Percentiles rank a stretch among this genome's conserved stretches.
Conservation (phyloP, 2,113 vertebrate genomes). For the Podarcis raffonei region DNA sequence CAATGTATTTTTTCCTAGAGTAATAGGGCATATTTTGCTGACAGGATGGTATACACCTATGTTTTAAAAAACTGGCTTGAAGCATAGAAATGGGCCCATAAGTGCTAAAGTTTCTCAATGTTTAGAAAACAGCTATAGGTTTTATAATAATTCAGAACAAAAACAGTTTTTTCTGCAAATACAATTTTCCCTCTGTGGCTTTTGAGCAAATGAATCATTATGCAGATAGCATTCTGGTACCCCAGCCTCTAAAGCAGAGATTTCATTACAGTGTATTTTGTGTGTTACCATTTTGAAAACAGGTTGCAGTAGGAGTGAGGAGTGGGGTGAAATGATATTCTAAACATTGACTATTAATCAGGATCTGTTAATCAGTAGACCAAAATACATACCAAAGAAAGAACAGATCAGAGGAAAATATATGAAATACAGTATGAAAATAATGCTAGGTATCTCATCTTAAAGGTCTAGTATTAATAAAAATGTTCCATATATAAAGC, state of each 20-base stretch:
- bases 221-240: background rate
- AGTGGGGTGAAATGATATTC: background rate
- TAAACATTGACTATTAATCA: too few species aligned
- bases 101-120: background rate
- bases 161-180: background rate
- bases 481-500: too few species aligned
- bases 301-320: background rate
- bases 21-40: background rate
- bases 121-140: background rate
- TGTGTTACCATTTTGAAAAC: background rate
- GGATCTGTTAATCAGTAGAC: too few species aligned
- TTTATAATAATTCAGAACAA: slow-evolving; percentile 22
- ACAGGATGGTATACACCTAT: background rate
- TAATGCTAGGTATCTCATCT: too few species aligned
- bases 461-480: too few species aligned
- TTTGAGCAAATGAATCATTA: background rate
- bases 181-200: background rate
- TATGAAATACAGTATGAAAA: too few species aligned
- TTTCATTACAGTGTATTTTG: background rate
- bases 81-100: background rate
- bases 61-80: fast-evolving
- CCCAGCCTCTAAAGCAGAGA: background rate
- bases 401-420: too few species aligned
- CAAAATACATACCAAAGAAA: too few species aligned
- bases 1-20: background rate